Evolutionary conservation across 2,797 vertebrate species (phyloP).

Genomic region (Yasuhikotakia modesta): DNA sequence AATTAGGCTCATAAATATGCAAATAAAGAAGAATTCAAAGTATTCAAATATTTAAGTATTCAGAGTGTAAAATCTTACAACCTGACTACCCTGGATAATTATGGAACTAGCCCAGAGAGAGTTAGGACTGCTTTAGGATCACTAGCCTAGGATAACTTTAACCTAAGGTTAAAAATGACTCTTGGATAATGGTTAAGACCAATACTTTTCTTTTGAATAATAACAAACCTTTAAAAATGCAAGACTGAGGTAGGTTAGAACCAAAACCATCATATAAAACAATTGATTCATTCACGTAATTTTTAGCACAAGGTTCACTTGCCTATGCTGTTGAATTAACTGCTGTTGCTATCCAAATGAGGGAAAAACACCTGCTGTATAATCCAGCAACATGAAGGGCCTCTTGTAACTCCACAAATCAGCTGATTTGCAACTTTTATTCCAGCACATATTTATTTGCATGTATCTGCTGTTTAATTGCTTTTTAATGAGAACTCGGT

Average conservation of each 20-base stretch:
- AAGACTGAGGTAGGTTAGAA: too few relatives aligned
- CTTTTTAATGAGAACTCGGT: conserved; percentile 67
- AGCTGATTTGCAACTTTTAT: conserved; percentile 51
- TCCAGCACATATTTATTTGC: conserved; percentile 58
- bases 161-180: not conserved
- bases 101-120: not conserved
- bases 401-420: conserved; percentile 30
- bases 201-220: too few relatives aligned
- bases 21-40: too few relatives aligned
- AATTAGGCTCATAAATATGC: too few relatives aligned
- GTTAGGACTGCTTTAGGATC: not conserved
- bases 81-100: not conserved
- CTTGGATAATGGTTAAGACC: too few relatives aligned
- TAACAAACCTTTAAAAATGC: too few relatives aligned
- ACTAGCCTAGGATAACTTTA: too few relatives aligned
- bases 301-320: too few relatives aligned
- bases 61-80: not conserved
- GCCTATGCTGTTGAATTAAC: not conserved
- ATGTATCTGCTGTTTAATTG: conserved; percentile 63
- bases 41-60: not conserved
- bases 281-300: too few relatives aligned
- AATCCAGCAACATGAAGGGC: conserved; percentile 6
- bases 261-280: too few relatives aligned
- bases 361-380: conserved; percentile 4
- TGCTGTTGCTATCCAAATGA: conserved; percentile 18